Evolutionary conservation across 2,888 invertebrate species (phyloP).

Genomic region (Megastigmus dorsalis): DNA sequence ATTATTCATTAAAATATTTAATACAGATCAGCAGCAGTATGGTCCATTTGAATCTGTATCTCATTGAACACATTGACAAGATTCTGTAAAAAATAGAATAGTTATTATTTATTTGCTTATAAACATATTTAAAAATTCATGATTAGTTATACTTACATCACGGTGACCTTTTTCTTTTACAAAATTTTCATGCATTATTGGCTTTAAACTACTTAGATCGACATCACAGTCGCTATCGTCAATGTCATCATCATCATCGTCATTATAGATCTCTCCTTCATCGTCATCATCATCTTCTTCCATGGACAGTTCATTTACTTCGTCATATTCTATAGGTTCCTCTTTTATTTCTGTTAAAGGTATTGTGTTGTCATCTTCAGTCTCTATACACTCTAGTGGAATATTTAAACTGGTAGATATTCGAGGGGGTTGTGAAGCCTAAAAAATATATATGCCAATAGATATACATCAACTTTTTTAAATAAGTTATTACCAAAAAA

Average conservation of each 20-base stretch:
- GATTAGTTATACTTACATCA: constrained; percentile 62
- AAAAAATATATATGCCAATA: constrained; percentile 37
- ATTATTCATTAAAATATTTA: no score
- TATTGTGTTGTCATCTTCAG: constrained; percentile 47
- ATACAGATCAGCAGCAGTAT: constrained; percentile 66
- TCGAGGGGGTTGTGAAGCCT: constrained; percentile 58
- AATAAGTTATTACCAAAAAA: no score
- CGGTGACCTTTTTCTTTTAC: constrained; percentile 60
- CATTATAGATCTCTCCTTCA: constrained; percentile 60
- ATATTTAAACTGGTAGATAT: constrained; percentile 19
- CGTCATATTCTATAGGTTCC: constrained; percentile 69
- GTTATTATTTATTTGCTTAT: background rate
- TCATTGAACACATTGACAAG: constrained; percentile 69
- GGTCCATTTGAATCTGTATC: no score
- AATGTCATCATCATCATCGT: constrained; percentile 59
- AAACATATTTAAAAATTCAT: constrained; percentile 35
- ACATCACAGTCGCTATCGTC: constrained; percentile 63
- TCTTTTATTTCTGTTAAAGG: constrained; percentile 67
- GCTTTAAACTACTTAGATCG: constrained; percentile 53
- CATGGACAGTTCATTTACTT: constrained; percentile 65
- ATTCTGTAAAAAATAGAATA: constrained; percentile 61
- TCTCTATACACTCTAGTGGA: constrained; percentile 43
- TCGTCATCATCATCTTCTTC: constrained; percentile 66
- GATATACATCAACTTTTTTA: no score
- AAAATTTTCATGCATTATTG: constrained; percentile 53